Conservation (phyloP, 2,888 invertebrate species). For the Thecophora atra region DNA sequence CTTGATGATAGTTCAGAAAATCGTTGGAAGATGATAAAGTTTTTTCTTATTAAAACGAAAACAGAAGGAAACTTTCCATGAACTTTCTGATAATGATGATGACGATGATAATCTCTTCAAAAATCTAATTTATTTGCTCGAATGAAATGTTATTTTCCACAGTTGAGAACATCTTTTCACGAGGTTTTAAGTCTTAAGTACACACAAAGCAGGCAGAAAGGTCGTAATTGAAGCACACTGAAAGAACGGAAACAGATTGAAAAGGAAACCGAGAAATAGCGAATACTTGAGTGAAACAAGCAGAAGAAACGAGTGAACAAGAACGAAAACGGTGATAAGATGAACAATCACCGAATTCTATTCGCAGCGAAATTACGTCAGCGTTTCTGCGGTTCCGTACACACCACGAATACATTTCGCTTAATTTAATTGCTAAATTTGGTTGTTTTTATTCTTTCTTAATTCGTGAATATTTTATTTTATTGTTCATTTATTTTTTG, state of each 20-base stretch:
- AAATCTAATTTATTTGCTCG: too few species aligned
- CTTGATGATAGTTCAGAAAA: too few species aligned
- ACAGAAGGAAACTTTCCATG: too few species aligned
- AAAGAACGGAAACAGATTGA: too few species aligned
- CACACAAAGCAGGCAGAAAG: background rate
- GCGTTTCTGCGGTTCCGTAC: conserved; percentile 1
- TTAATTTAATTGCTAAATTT: conserved; percentile 5
- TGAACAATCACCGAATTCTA: conserved; percentile 22
- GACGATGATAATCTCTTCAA: too few species aligned
- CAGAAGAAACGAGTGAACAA: background rate
- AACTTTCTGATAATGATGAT: too few species aligned
- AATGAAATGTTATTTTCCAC: too few species aligned
- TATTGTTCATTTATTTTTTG: background rate
- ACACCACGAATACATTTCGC: conserved; percentile 29
- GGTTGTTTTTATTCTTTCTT: conserved; percentile 2
- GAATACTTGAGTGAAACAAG: conserved; percentile 6
- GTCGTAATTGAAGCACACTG: too few species aligned
- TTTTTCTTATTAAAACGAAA: too few species aligned
- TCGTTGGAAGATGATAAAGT: too few species aligned
- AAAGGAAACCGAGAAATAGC: background rate
- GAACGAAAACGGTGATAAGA: background rate
- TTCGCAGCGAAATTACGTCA: conserved; percentile 27
- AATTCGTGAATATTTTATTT: background rate
- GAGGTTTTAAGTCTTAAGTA: conserved; percentile 2
- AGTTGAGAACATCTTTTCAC: background rate